A percentile compares a stretch with the other conserved stretches of the same genome.
Evolutionary conservation across 2,113 vertebrate genomes (phyloP).

Genomic region (Coreoperca whiteheadi): DNA sequence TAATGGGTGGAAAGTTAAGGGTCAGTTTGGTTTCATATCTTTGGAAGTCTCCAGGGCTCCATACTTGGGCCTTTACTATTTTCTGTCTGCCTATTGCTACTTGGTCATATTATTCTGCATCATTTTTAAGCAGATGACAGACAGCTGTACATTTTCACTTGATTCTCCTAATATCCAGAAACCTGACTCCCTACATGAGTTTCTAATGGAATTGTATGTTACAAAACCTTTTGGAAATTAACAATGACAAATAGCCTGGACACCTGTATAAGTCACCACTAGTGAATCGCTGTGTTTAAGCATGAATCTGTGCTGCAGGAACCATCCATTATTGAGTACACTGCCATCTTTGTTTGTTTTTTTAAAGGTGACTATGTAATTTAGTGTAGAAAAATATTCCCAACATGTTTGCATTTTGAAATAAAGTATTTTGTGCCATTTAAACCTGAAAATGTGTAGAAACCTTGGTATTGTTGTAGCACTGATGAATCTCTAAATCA

Average conservation of each 20-base stretch:
- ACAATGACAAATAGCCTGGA: neutral
- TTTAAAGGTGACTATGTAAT: neutral
- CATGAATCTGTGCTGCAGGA: neutral
- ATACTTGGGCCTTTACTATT: neutral
- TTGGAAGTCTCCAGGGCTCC: conserved; percentile 2
- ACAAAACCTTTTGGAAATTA: neutral
- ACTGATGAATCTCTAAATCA: neutral
- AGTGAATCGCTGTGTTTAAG: neutral
- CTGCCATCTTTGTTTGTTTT: neutral
- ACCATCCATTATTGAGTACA: neutral
- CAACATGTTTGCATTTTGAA: neutral
- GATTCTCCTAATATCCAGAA: neutral
- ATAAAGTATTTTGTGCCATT: neutral
- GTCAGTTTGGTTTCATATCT: neutral
- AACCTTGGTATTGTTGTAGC: neutral
- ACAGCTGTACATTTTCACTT: neutral
- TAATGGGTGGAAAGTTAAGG: neutral
- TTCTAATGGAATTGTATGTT: neutral
- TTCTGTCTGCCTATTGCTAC: neutral
- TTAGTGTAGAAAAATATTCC: neutral
- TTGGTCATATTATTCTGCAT: neutral
- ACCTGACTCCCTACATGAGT: neutral
- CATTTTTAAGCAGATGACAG: neutral
- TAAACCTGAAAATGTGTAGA: neutral
- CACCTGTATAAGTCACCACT: neutral